Conservation (phyloP, 2,113 vertebrate species). For the Stercorarius parasiticus region DNA sequence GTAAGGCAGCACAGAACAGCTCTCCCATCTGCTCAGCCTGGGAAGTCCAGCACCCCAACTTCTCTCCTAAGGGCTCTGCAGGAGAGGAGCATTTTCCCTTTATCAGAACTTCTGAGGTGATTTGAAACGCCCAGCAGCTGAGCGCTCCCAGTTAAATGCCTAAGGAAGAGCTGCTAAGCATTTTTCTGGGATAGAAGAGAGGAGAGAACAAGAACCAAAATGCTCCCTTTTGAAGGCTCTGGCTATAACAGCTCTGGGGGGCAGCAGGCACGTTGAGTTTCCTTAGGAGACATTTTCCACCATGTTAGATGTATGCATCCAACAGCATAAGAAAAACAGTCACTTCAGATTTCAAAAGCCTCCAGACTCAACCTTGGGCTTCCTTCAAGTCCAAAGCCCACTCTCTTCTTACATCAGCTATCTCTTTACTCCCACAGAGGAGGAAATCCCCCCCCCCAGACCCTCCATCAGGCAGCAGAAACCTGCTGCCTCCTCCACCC, state of each 20-base stretch:
- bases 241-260: not conserved
- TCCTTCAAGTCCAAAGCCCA: not conserved
- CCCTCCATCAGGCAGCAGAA: not conserved
- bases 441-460: not conserved
- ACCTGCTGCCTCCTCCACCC: not conserved
- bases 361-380: not conserved
- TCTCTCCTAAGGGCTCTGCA: not conserved
- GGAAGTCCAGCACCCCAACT: not conserved
- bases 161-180: not conserved
- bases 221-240: not conserved
- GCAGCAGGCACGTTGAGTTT: not conserved
- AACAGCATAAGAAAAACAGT: not conserved
- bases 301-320: rapidly evolving
- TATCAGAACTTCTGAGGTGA: not conserved
- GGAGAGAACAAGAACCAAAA: not conserved
- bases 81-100: not conserved
- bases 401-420: rapidly evolving
- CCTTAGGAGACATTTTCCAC: not conserved
- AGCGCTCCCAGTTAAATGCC: not conserved
- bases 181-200: not conserved
- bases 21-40: not conserved
- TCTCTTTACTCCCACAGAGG: not conserved
- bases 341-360: not conserved
- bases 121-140: not conserved
- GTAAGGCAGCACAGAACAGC: not conserved